Evolutionary conservation across 1,140 invertebrate species (phyloP), one percentile per base, ranked within the genome.

Genomic region (Sarcophaga peregrina): DNA sequence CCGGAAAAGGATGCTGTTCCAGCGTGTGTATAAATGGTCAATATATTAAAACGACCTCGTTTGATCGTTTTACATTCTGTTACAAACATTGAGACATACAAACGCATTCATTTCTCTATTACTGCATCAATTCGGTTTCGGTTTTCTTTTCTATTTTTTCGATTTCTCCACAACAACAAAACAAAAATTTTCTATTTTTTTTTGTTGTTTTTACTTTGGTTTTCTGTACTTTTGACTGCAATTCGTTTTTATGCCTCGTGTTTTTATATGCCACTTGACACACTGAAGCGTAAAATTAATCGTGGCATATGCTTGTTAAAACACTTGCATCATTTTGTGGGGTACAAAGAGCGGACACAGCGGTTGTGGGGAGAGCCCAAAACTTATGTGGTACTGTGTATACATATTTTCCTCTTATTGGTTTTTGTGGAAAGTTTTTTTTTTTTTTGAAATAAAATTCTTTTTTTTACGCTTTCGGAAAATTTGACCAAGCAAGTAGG

Each of bases 281-380:
- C 87, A 88, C 80, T 86, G 87, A 83, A 87, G 87, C 85, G 86
- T 85, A 86, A 88, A 88, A 88, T 88, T 88, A 88, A 88, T 87
- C 87, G 86, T 86, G 85, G 86, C 84, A 85, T 82, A 83, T 83
- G 80, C 83, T 62, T 62, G 25, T 37, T 37, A 37, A 37, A 37
- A 37, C 25, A 37, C 25, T 37, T 37, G 25, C 25, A 37, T 37
- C 25, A 37, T 37, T 37, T 37, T 37, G 25, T 54, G 48, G 17
- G 15, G 20, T 5, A 5, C 13, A 47, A 48, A 81, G 6, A 15
- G 47, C 8, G 17, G 48, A 1, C 6, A 50, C 10, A 81, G 25
- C 17, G n/a, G 10, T n/a, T 17, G 20, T 68, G 62, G 17, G 15
- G 15, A 20, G 17, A 68, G n/a, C 3, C 15, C 15, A 17, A 6